These are phyloP conservation scores for Nudaria mundana DNA, from an alignment of 2,888 invertebrate species.

Conservation along the genomic window DNA sequence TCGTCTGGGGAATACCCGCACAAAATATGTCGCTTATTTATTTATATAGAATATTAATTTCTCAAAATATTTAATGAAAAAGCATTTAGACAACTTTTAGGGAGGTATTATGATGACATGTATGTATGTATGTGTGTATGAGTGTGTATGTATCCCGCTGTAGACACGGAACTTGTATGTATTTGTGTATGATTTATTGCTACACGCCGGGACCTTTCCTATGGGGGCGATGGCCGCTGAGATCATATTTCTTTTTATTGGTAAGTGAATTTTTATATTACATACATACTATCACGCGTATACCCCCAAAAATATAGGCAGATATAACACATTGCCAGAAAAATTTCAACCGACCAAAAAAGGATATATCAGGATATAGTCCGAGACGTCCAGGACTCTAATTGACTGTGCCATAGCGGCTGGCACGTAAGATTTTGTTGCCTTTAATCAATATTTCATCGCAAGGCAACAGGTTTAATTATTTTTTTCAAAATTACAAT, in stretches of 20 bases:
- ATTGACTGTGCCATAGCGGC: no score
- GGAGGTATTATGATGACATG: slow-evolving; percentile 49
- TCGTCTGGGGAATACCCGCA: slow-evolving; percentile 19
- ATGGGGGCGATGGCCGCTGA: slow-evolving; percentile 49
- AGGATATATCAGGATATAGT: no score
- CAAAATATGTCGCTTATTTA: slow-evolving; percentile 49
- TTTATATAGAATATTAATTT: slow-evolving; percentile 43
- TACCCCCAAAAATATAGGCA: no score
- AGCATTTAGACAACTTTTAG: slow-evolving; percentile 68
- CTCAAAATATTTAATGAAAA: slow-evolving; percentile 41
- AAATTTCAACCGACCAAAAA: no score
- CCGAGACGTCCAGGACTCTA: no score
- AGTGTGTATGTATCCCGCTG: no score
- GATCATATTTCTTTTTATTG: slow-evolving; percentile 60
- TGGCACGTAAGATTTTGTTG: no score
- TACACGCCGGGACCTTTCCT: slow-evolving; percentile 39
- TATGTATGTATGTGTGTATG: slow-evolving; percentile 34
- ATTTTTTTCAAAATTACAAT: no score
- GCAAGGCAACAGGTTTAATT: no score
- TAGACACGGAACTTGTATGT: slow-evolving; percentile 29
- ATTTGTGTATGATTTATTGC: slow-evolving; percentile 28
- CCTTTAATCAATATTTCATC: no score
- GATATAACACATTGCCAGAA: no score
- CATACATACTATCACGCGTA: no score
- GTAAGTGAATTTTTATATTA: slow-evolving; percentile 42